Evolutionary conservation across 2,113 vertebrate species (phyloP).

Genomic region (Clarias macrocephalus): DNA sequence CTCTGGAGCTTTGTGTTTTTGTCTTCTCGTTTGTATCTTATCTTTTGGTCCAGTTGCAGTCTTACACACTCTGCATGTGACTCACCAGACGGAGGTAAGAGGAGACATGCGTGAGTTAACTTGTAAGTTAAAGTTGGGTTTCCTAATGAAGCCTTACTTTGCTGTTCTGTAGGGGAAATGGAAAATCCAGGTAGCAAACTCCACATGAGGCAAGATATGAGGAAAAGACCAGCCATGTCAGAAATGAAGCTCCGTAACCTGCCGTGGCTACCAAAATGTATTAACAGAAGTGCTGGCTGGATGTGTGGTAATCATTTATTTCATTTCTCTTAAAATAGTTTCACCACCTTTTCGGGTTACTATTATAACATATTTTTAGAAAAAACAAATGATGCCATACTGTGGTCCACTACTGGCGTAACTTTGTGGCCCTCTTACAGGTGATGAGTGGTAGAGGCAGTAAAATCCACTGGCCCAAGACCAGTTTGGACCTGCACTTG

Average conservation of each 20-base stretch:
- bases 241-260: neutral
- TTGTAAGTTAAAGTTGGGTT: constrained; percentile 31
- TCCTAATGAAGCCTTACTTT: constrained; percentile 32
- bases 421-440: constrained; percentile 40
- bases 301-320: constrained; percentile 12
- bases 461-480: constrained; percentile 41
- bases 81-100: constrained; percentile 31
- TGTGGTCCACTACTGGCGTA: constrained; percentile 19
- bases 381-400: neutral
- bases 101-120: constrained; percentile 39
- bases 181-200: constrained; percentile 15
- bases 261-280: neutral
- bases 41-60: constrained; percentile 51
- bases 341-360: neutral
- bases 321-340: neutral
- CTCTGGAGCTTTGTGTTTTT: constrained; percentile 41
- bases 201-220: constrained; percentile 4
- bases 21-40: constrained; percentile 17
- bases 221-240: neutral
- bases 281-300: constrained; percentile 17
- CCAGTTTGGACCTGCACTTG: constrained; percentile 34
- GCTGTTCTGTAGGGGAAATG: constrained; percentile 4
- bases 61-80: constrained; percentile 43
- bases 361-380: neutral
- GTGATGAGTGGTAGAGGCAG: constrained; percentile 48